Evolutionary conservation across 1,140 invertebrate species (phyloP).

Genomic region (Hormaphis cornu): DNA sequence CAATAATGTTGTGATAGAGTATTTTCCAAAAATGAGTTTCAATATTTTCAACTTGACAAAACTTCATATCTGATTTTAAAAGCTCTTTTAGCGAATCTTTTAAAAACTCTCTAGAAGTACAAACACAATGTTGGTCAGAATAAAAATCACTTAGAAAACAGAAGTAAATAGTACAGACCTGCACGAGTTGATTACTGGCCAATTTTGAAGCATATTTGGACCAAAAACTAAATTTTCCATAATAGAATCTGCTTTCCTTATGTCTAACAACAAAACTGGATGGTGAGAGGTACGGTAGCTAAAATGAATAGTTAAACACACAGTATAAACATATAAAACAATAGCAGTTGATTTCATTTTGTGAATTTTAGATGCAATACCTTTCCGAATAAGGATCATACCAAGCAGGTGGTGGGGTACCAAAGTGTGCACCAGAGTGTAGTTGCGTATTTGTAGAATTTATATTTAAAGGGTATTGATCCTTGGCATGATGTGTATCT

Average conservation of each 20-base stretch:
- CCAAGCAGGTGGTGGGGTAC: conserved; percentile 40
- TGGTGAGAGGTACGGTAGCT: conserved; percentile 47
- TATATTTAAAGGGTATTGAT: background rate
- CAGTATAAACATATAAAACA: background rate
- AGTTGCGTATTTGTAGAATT: background rate
- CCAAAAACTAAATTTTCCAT: conserved; percentile 46
- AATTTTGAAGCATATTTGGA: conserved; percentile 29
- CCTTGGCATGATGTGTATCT: background rate
- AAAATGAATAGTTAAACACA: conserved; percentile 35
- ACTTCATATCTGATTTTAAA: conserved; percentile 71
- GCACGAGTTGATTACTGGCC: conserved; percentile 31
- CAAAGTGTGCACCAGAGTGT: conserved; percentile 18
- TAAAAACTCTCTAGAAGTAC: conserved; percentile 47
- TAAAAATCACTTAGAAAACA: background rate
- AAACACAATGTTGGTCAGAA: background rate
- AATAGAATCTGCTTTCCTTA: conserved; percentile 49
- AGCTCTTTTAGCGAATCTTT: conserved; percentile 64
- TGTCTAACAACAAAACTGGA: conserved; percentile 48
- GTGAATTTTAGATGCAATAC: conserved; percentile 37
- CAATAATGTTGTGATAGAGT: conserved; percentile 83
- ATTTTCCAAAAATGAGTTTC: conserved; percentile 89
- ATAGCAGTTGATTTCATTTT: conserved; percentile 11
- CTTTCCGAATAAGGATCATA: conserved; percentile 48
- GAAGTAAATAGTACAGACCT: conserved; percentile 14
- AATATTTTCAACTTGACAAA: conserved; percentile 77